Evolutionary conservation across 2,888 invertebrate species (phyloP).

Genomic region (Drosophila parthenogenetica): DNA sequence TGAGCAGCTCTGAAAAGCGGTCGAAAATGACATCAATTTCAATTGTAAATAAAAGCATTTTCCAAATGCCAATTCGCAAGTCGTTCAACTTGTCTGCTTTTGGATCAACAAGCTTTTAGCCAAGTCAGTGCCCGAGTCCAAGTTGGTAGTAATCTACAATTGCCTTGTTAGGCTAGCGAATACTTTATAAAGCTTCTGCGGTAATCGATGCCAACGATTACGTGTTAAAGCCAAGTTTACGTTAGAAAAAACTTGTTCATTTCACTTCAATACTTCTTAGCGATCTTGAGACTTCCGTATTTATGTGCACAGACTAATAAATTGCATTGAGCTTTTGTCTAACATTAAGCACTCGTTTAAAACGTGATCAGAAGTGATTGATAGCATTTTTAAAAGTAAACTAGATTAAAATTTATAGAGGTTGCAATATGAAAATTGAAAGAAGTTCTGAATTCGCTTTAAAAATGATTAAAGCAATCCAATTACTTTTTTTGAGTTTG

Average conservation of each 20-base stretch:
- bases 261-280: slow-evolving; percentile 10
- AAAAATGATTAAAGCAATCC: too few species aligned
- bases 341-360: too few species aligned
- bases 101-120: slow-evolving; percentile 14
- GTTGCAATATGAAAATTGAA: too few species aligned
- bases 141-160: background rate
- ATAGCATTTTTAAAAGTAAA: too few species aligned
- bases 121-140: slow-evolving; percentile 6
- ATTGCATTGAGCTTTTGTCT: background rate
- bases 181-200: slow-evolving; percentile 14
- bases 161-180: slow-evolving; percentile 23
- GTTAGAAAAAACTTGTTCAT: slow-evolving; percentile 13
- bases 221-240: slow-evolving; percentile 17
- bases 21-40: slow-evolving; percentile 60
- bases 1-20: slow-evolving; percentile 23
- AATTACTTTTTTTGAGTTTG: too few species aligned
- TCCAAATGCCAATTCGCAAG: slow-evolving; percentile 34
- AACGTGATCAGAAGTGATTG: too few species aligned
- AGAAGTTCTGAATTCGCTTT: too few species aligned
- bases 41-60: slow-evolving; percentile 45
- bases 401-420: too few species aligned
- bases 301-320: background rate
- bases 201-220: slow-evolving; percentile 38
- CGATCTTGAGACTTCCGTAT: background rate
- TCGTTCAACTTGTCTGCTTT: slow-evolving; percentile 52